Percentiles rank a stretch among this genome's conserved stretches.
These are phyloP conservation scores for Ameiurus melas DNA, from an alignment of 2,113 vertebrate species.

Conservation along the genomic window DNA sequence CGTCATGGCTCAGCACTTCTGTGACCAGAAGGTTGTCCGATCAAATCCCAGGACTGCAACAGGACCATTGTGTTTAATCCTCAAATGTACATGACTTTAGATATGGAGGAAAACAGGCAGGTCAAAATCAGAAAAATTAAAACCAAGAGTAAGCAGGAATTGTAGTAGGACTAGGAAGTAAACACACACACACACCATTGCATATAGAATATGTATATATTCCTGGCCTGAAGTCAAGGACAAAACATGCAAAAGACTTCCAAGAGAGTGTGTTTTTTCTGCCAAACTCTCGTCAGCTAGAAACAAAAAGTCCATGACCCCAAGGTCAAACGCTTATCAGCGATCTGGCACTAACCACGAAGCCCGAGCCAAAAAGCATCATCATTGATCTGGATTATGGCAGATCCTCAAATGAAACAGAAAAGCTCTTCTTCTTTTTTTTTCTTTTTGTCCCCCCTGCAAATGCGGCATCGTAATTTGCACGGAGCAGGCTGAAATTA, in stretches of 20 bases:
- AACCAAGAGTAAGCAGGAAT: not conserved
- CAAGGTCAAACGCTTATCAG: conserved; percentile 44
- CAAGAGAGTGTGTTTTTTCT: not conserved
- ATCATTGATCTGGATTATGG: conserved; percentile 44
- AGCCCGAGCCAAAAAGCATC: conserved; percentile 13
- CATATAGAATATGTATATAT: not conserved
- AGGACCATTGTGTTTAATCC: not conserved
- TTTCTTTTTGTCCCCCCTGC: not conserved
- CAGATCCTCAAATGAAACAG: conserved; percentile 35
- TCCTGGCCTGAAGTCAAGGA: conserved; percentile 22
- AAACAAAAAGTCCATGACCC: conserved; percentile 22
- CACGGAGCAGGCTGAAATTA: conserved; percentile 40
- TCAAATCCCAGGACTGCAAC: not conserved
- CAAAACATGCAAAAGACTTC: not conserved
- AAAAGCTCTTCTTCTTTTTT: conserved; percentile 1
- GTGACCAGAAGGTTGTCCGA: not conserved
- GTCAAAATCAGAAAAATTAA: not conserved
- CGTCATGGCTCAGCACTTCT: not conserved
- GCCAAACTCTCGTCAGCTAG: not conserved
- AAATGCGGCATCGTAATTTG: conserved; percentile 29
- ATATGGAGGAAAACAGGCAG: not conserved
- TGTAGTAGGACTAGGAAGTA: not conserved
- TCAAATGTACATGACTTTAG: not conserved
- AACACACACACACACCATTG: not conserved
- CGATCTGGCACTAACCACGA: conserved; percentile 18